phyloP scores from a whole-genome alignment of 2,888 invertebrate genomes.

The Netelia melanura region DNA sequence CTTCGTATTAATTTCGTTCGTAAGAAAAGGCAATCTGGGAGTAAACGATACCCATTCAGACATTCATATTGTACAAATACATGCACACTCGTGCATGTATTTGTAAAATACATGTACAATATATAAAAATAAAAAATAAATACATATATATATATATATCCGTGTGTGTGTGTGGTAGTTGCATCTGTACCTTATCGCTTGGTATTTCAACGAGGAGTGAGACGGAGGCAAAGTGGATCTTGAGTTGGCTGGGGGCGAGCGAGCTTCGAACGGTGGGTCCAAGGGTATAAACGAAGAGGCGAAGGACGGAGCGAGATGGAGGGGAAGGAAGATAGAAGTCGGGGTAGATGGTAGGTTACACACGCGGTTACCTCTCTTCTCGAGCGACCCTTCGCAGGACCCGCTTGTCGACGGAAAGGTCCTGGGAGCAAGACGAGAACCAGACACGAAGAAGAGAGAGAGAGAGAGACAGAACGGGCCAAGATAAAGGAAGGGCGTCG shows the following conservation, averaged over 20 bases:
- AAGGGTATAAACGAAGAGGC: slow-evolving; percentile 57
- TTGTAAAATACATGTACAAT: no score
- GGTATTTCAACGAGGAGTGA: slow-evolving; percentile 43
- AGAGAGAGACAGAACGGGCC: slow-evolving; percentile 24
- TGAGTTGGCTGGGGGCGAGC: slow-evolving; percentile 62
- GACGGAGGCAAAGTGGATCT: slow-evolving; percentile 47
- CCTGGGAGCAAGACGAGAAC: slow-evolving; percentile 62
- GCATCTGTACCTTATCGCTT: slow-evolving; percentile 32
- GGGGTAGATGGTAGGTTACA: slow-evolving; percentile 78
- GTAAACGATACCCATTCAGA: slow-evolving; percentile 19
- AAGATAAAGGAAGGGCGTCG: slow-evolving; percentile 52
- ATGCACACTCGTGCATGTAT: neutral
- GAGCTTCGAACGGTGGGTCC: slow-evolving; percentile 62
- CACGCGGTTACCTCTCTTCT: slow-evolving; percentile 81
- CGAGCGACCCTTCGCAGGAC: slow-evolving; percentile 64
- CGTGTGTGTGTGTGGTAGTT: neutral
- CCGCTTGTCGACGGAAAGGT: slow-evolving; percentile 53
- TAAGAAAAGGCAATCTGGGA: slow-evolving; percentile 36
- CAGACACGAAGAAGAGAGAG: slow-evolving; percentile 53
- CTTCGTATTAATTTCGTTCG: slow-evolving; percentile 57
- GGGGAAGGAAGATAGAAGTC: slow-evolving; percentile 54
- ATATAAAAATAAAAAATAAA: no score
- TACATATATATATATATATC: slow-evolving; percentile 9
- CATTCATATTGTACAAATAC: slow-evolving; percentile 1
- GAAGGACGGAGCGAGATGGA: slow-evolving; percentile 6